A percentile compares a stretch with the other conserved stretches of the same genome.
Conservation (phyloP, 30 jellyfish, hydroid and myxozoan genomes). For the Hydractinia symbiolongicarpus region DNA sequence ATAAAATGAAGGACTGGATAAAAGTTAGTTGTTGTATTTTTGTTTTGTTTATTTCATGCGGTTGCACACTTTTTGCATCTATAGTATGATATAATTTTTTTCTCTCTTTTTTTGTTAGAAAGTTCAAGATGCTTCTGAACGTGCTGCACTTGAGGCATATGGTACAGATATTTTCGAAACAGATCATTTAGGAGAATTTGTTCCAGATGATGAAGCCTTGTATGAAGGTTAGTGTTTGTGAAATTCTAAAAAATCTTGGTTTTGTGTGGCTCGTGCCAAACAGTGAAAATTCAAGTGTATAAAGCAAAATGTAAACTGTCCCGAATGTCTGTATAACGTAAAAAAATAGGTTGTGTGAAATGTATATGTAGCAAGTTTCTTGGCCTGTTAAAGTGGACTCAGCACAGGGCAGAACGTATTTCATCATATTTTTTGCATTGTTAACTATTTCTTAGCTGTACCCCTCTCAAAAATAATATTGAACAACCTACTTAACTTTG, state of each 20-base stretch:
- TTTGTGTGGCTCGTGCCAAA: slow-evolving; percentile 24
- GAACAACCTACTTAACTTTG: no score
- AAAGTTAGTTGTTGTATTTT: slow-evolving; percentile 18
- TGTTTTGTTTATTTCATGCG: neutral
- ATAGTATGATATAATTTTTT: neutral
- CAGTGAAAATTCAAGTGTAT: neutral
- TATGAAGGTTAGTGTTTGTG: slow-evolving; percentile 19
- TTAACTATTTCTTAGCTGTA: no score
- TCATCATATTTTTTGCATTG: no score
- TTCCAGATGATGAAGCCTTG: slow-evolving; percentile 31
- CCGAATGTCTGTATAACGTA: no score
- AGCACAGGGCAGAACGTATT: no score
- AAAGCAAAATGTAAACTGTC: no score
- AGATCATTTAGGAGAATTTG: neutral
- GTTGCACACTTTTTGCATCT: neutral
- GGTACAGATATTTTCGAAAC: slow-evolving; percentile 26
- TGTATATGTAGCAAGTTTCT: no score
- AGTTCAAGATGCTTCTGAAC: slow-evolving; percentile 68
- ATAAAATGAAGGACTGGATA: slow-evolving; percentile 58
- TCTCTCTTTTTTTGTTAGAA: slow-evolving; percentile 29
- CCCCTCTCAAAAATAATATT: no score
- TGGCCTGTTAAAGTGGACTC: no score
- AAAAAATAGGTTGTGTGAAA: no score
- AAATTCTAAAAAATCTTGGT: slow-evolving; percentile 27
- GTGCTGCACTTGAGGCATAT: slow-evolving; percentile 59